Base-by-base conservation (phyloP, 37 sponge, comb jelly and placozoan genomes). In the Crambe crambe region DNA sequence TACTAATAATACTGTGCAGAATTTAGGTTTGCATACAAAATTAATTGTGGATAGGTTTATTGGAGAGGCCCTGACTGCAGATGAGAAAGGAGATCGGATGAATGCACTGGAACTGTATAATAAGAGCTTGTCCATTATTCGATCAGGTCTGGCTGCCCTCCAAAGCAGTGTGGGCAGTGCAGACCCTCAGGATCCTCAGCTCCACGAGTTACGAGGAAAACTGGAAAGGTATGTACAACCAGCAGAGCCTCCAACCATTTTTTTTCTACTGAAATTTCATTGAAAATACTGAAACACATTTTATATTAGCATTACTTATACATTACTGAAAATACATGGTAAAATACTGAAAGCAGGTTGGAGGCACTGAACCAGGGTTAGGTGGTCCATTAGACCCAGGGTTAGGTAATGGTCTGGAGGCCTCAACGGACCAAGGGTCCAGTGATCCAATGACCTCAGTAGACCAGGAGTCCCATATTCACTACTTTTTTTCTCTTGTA, bases 211-310 rank as follows among this genome's bases (percentile, higher is more conserved):
- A 21, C 58, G 65, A 35, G 40, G 1, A 3, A 82, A 90, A 70
- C 73, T 96, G 96, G 85, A 85, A 42, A 89, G 80, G 88, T 88
- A 51, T 51, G 75, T 75, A 31, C n/a, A n/a, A n/a, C n/a, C n/a
- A n/a, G n/a, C n/a, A n/a, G n/a, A n/a, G n/a, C n/a, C n/a, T n/a
- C n/a, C n/a, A 35, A 9, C 34, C 32, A 35, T 3, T 35, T 72
- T 42, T 9, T 72, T 37, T 2, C 21, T 37, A 72, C n/a, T n/a
- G n/a, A n/a, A n/a, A n/a, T n/a, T n/a, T n/a, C n/a, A n/a, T n/a
- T n/a, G n/a, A n/a, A n/a, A n/a, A n/a, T n/a, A n/a, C n/a, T n/a
- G n/a, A n/a, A n/a, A n/a, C n/a, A n/a, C n/a, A n/a, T n/a, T n/a
- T n/a, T n/a, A n/a, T n/a, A n/a, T n/a, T n/a, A n/a, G n/a, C n/a